Evolutionary conservation across 2,888 invertebrate genomes (phyloP).

Genomic region (Cinara cedri): DNA sequence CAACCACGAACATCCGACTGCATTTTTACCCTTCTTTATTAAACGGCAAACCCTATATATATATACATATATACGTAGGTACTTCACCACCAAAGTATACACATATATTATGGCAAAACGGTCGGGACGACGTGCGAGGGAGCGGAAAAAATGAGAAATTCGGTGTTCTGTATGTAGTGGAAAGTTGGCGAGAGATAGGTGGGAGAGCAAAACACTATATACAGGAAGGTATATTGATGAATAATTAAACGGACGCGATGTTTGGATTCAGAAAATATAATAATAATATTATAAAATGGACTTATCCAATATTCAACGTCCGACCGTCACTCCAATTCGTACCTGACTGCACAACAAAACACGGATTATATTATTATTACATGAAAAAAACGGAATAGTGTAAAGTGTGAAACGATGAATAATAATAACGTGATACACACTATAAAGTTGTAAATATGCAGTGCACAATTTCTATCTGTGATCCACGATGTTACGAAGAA

Average conservation of each 20-base stretch:
- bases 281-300: background rate
- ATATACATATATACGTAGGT: too few species aligned
- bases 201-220: background rate
- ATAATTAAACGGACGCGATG: slow-evolving; percentile 18
- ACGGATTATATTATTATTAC: too few species aligned
- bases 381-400: too few species aligned
- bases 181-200: background rate
- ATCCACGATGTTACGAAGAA: too few species aligned
- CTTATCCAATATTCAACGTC: slow-evolving; percentile 7
- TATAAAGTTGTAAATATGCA: too few species aligned
- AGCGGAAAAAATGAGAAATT: too few species aligned
- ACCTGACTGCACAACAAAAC: background rate
- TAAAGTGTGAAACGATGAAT: too few species aligned
- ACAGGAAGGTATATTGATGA: background rate
- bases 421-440: too few species aligned
- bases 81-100: too few species aligned
- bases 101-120: too few species aligned
- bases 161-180: background rate
- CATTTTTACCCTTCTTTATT: background rate
- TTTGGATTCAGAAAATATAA: background rate
- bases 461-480: too few species aligned
- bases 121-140: too few species aligned
- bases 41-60: background rate
- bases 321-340: background rate
- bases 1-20: background rate